Base-by-base conservation (phyloP, 2,797 vertebrate species). In the Coregonus ussuriensis region DNA sequence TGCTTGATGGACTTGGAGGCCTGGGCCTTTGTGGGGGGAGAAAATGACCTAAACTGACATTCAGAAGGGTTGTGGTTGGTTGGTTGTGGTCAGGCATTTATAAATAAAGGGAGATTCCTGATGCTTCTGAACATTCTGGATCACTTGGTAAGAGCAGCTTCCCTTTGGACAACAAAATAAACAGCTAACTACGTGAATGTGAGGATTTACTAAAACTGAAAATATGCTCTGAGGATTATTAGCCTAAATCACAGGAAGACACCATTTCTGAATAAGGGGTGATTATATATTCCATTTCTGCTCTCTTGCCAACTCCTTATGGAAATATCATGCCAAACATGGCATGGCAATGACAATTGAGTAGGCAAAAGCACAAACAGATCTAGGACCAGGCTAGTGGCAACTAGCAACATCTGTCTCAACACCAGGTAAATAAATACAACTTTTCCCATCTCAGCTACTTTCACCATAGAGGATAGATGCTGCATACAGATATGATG, bases 1-100 rank as follows among this genome's bases (percentile, higher is more conserved):
- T 93, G 91, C 93, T 92, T 92, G 86, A 91, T 71, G 74, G 91
- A 80, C 84, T 92, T 89, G 74, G 88, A 89, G 87, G 89, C 87
- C 86, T 1, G 82, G 67, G 82, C 89, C 91, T 93, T 93, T 93
- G 90, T 93, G 83, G 89, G 87, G 79, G 82, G 80, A 93, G 92
- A 94, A 93, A 93, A 93, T 92, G 90, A 94, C 92, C 93, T 93
- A 93, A 94, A 93, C 87, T 89, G 91, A 91, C 89, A 90, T 91
- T 90, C 87, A 84, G 80, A 84, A 83, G 84, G 84, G 87, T 88
- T 81, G 84, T 80, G 89, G 88, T 85, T 84, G 87, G 83, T 89
- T 85, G 87, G 91, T 89, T 86, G 86, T 86, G 84, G 86, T 77
- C 81, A 53, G 80, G 82, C 83, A 84, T 91, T 72, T 85, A 86